Conservation (phyloP, 2,113 vertebrate genomes). For the Nymphicus hollandicus region DNA sequence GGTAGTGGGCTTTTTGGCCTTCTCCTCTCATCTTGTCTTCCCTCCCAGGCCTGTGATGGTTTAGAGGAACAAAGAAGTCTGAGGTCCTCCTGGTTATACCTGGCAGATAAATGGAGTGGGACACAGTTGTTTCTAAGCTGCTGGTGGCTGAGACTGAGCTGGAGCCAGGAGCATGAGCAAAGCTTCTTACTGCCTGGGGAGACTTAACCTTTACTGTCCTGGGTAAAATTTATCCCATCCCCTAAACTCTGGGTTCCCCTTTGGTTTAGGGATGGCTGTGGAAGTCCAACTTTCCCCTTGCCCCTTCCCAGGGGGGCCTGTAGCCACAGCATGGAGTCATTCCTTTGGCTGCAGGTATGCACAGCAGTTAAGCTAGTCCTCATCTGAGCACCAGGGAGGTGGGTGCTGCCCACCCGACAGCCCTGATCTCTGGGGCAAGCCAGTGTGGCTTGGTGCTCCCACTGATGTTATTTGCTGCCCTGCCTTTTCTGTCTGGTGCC, state of each 20-base stretch:
- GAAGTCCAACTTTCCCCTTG: not conserved
- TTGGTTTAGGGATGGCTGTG: not conserved
- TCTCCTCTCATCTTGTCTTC: not conserved
- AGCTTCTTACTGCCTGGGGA: not conserved
- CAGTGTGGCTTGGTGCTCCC: rapidly evolving
- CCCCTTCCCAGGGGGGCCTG: not conserved
- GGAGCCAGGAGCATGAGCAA: not conserved
- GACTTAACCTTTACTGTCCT: no score
- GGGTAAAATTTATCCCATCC: not conserved
- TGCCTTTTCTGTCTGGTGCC: not conserved
- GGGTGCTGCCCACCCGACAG: not conserved
- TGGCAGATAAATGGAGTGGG: not conserved
- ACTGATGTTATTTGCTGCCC: not conserved
- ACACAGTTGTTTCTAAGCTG: rapidly evolving
- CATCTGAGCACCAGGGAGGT: not conserved
- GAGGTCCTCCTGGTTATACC: not conserved
- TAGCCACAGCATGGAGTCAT: not conserved
- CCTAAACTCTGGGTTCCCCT: not conserved
- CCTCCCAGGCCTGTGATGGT: not conserved
- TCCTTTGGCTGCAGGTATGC: not conserved
- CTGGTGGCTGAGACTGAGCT: not conserved
- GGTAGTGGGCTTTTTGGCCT: not conserved
- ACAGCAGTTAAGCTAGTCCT: no score
- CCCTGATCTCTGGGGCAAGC: not conserved
- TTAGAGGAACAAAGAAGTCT: not conserved